Evolutionary conservation across 1,140 invertebrate species (phyloP).

Genomic region (Drosophila pallidifrons): DNA sequence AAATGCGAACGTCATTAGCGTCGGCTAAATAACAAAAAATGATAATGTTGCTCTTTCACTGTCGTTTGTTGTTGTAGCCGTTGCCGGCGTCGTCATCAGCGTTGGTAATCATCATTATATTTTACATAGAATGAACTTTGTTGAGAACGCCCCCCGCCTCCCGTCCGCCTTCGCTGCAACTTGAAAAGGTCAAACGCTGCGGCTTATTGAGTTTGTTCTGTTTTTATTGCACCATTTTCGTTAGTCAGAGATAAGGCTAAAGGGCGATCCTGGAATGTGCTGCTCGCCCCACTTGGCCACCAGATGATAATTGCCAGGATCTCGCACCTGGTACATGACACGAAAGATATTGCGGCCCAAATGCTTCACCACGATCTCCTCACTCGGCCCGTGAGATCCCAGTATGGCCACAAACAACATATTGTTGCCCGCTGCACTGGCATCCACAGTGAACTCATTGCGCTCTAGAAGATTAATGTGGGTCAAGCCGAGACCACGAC

Average conservation of each 20-base stretch:
- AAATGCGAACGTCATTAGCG: constrained; percentile 82
- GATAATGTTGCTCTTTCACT: constrained; percentile 71
- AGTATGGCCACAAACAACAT: constrained; percentile 94
- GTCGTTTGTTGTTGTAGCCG: constrained; percentile 14
- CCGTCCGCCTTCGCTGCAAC: background rate
- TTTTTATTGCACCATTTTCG: background rate
- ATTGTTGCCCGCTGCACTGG: constrained; percentile 92
- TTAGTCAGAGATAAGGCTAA: constrained; percentile 88
- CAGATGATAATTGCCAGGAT: constrained; percentile 93
- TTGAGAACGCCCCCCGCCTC: constrained; percentile 13
- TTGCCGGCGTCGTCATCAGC: constrained; percentile 44
- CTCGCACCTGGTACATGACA: constrained; percentile 90
- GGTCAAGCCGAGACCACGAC: constrained; percentile 94
- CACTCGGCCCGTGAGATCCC: constrained; percentile 94
- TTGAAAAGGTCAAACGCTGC: constrained; percentile 1
- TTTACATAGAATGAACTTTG: constrained; percentile 58
- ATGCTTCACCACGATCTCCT: constrained; percentile 95
- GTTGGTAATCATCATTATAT: constrained; percentile 82
- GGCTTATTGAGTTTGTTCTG: background rate
- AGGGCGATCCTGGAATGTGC: constrained; percentile 95
- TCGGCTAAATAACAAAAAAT: constrained; percentile 83
- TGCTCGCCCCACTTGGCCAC: constrained; percentile 96
- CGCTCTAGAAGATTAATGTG: constrained; percentile 93
- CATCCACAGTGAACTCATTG: constrained; percentile 93
- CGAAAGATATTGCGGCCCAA: constrained; percentile 92